Percentiles rank a stretch among this genome's conserved stretches.
Evolutionary conservation across 2,113 vertebrate species (phyloP).

Genomic region (Equus przewalskii): DNA sequence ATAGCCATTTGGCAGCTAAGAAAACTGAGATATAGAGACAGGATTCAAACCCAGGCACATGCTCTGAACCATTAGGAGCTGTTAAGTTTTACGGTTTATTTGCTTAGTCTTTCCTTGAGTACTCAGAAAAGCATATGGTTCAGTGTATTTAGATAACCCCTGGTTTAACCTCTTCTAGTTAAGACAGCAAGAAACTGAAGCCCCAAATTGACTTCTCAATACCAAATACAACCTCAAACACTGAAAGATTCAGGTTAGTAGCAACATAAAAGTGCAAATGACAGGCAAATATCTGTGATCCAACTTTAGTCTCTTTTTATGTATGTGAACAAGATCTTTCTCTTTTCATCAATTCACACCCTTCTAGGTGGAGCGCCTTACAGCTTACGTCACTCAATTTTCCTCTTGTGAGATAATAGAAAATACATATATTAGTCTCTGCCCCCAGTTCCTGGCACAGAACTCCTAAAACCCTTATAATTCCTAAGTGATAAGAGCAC

Average conservation of each 20-base stretch:
- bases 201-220: neutral
- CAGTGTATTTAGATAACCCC: neutral
- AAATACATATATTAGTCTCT: neutral
- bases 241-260: neutral
- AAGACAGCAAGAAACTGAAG: conserved; percentile 37
- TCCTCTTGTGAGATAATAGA: neutral
- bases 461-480: neutral
- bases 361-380: neutral
- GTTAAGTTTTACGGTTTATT: neutral
- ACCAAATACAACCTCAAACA: conserved; percentile 20
- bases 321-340: neutral
- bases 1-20: neutral
- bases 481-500: neutral
- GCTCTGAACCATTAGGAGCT: neutral
- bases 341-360: neutral
- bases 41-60: neutral
- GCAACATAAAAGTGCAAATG: conserved; percentile 26
- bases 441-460: neutral
- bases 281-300: conserved; percentile 25
- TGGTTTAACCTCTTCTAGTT: neutral
- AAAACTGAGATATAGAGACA: neutral
- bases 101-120: neutral
- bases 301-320: neutral
- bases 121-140: neutral
- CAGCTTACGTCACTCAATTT: neutral